Conservation (phyloP, 1,140 invertebrate genomes). For the Nasonia vitripennis region DNA sequence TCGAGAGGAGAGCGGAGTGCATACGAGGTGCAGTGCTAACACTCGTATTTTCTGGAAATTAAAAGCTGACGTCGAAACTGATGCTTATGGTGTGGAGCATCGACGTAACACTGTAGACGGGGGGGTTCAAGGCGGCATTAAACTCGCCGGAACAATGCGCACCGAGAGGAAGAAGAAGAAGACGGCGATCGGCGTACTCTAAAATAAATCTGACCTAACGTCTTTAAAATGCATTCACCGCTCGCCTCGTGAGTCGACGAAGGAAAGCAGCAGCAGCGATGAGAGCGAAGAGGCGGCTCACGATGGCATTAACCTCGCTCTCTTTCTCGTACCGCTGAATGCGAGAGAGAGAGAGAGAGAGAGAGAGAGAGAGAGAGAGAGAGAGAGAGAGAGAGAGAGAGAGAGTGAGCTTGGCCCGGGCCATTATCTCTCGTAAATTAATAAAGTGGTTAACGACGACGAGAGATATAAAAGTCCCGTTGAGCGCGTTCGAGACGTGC, state of each 20-base stretch:
- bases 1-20: not conserved
- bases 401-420: slow-evolving; percentile 46
- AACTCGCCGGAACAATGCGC: not conserved
- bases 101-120: too few relatives aligned
- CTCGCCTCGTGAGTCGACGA: not conserved
- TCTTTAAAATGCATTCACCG: slow-evolving; percentile 47
- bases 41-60: too few relatives aligned
- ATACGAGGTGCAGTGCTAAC: too few relatives aligned
- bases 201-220: slow-evolving; percentile 43
- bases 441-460: slow-evolving; percentile 66
- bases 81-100: too few relatives aligned
- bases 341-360: too few relatives aligned
- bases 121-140: not conserved
- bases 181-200: not conserved
- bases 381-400: too few relatives aligned
- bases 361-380: too few relatives aligned
- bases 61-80: too few relatives aligned
- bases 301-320: slow-evolving; percentile 53
- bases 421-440: slow-evolving; percentile 68
- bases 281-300: not conserved
- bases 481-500: slow-evolving; percentile 25
- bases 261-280: not conserved
- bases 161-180: not conserved
- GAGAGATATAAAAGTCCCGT: slow-evolving; percentile 58
- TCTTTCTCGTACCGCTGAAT: not conserved